A percentile compares a stretch with the other conserved stretches of the same genome.
These are phyloP conservation scores for Cantharis rufa DNA, from an alignment of 2,888 invertebrate species.

Conservation along the genomic window DNA sequence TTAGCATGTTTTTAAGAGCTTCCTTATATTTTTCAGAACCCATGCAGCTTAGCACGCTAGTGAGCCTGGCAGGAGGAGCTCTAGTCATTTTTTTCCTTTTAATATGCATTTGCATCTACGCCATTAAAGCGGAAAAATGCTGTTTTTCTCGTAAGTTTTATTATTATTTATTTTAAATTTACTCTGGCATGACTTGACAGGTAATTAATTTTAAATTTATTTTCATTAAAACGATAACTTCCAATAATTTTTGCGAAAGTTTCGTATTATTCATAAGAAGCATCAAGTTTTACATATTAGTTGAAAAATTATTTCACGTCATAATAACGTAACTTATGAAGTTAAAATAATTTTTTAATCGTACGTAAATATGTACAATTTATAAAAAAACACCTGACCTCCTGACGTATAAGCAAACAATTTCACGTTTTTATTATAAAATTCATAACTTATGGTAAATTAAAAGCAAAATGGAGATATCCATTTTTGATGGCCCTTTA, in stretches of 20 bases:
- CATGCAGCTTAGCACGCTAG: constrained; percentile 63
- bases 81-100: constrained; percentile 61
- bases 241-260: no score
- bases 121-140: constrained; percentile 63
- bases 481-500: not conserved
- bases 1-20: not conserved
- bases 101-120: constrained; percentile 63
- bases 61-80: constrained; percentile 62
- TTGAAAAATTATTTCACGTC: no score
- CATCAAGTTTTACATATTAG: no score
- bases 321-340: no score
- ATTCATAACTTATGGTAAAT: not conserved
- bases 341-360: no score
- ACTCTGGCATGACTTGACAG: not conserved
- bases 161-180: not conserved
- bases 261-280: no score
- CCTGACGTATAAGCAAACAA: not conserved
- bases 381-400: no score
- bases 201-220: not conserved
- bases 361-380: no score
- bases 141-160: constrained; percentile 65
- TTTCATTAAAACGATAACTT: no score
- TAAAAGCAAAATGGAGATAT: not conserved
- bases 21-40: constrained; percentile 57
- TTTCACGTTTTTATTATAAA: not conserved